Conservation (phyloP, 2,797 vertebrate species). For the Chelonia mydas region DNA sequence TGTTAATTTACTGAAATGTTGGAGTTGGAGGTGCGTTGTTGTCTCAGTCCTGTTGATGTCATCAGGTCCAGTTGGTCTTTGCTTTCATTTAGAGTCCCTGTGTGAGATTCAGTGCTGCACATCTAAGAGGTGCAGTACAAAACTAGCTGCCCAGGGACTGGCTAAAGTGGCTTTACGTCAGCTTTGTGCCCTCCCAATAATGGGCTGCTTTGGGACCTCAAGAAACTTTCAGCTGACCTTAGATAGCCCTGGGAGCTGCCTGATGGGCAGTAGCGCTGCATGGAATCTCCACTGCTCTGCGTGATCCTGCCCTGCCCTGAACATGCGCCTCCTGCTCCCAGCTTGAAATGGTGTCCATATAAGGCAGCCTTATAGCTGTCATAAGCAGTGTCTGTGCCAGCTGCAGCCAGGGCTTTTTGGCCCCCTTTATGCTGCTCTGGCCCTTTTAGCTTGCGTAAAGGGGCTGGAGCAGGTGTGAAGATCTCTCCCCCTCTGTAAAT, state of each 20-base stretch:
- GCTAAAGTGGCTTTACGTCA: not conserved
- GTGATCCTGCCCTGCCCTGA: not conserved
- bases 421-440: not conserved
- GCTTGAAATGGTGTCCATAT: not conserved
- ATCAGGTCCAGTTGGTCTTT: not conserved
- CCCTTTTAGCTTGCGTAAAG: not conserved
- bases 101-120: not conserved
- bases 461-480: not conserved
- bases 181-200: not conserved
- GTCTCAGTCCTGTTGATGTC: not conserved
- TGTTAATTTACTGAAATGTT: not conserved
- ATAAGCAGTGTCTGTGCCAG: not conserved
- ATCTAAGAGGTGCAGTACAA: not conserved
- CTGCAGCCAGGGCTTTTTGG: not conserved
- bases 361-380: not conserved
- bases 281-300: not conserved
- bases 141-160: not conserved
- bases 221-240: not conserved
- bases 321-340: fast-evolving
- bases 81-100: not conserved
- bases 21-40: not conserved
- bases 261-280: not conserved
- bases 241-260: not conserved
- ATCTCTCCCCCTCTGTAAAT: not conserved
- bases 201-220: not conserved